phyloP scores from a whole-genome alignment of 2,888 invertebrate species.

The Amorpha juglandis region DNA sequence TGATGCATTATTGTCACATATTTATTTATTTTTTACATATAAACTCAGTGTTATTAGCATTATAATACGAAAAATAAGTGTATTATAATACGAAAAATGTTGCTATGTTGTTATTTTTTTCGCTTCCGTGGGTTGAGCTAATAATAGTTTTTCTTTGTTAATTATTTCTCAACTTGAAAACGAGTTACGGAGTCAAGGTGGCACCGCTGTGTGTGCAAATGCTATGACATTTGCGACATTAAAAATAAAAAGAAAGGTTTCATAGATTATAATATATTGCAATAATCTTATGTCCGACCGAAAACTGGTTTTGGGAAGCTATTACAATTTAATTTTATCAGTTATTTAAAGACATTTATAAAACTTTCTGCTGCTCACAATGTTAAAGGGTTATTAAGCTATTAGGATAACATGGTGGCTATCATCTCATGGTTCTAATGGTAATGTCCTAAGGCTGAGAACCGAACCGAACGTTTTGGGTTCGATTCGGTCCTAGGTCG shows the following conservation, averaged over 20 bases:
- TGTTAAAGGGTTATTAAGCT: too few relatives aligned
- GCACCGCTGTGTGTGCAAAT: background rate
- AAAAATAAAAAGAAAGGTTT: background rate
- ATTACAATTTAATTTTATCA: background rate
- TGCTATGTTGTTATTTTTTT: background rate
- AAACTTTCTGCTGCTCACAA: too few relatives aligned
- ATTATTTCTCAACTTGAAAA: conserved; percentile 20
- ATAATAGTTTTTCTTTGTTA: conserved; percentile 21
- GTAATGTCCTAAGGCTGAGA: too few relatives aligned
- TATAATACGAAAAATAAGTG: background rate
- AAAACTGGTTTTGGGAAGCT: background rate
- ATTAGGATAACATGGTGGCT: too few relatives aligned
- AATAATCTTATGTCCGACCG: background rate
- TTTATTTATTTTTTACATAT: too few relatives aligned
- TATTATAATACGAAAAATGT: background rate
- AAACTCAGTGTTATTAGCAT: background rate
- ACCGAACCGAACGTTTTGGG: too few relatives aligned
- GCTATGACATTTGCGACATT: background rate
- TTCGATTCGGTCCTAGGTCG: too few relatives aligned
- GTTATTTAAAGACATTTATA: too few relatives aligned
- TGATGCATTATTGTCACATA: too few relatives aligned
- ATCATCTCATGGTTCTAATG: too few relatives aligned
- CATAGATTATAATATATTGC: background rate
- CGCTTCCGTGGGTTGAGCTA: background rate
- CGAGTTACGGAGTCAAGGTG: conserved; percentile 19